Evolutionary conservation across 53 echinoderm and acorn worm species (phyloP).

Genomic region (Antedon mediterranea): DNA sequence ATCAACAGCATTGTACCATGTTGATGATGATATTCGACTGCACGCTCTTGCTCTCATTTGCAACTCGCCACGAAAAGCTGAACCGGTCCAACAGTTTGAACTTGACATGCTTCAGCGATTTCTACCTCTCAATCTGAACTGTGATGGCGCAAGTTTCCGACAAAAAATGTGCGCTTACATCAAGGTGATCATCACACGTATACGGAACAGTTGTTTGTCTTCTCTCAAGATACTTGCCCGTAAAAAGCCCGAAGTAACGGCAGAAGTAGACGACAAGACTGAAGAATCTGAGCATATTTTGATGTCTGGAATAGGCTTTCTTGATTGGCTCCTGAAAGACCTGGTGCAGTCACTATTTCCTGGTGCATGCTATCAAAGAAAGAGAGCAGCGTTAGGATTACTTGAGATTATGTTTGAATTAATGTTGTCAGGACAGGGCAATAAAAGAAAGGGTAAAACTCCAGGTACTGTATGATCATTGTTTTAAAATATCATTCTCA

Average conservation of each 20-base stretch:
- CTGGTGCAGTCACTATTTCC: slow-evolving; percentile 54
- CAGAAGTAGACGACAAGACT: background rate
- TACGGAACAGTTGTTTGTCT: slow-evolving; percentile 31
- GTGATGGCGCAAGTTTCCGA: slow-evolving; percentile 62
- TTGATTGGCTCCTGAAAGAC: slow-evolving; percentile 43
- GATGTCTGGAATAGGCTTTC: slow-evolving; percentile 10
- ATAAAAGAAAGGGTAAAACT: background rate
- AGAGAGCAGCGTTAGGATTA: slow-evolving; percentile 47
- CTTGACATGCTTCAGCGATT: slow-evolving; percentile 28
- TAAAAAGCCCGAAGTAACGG: slow-evolving; percentile 3
- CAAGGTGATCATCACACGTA: slow-evolving; percentile 33
- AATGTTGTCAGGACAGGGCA: slow-evolving; percentile 3
- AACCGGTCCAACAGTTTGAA: slow-evolving; percentile 35
- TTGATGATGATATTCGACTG: slow-evolving; percentile 42
- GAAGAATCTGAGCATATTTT: background rate
- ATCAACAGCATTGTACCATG: slow-evolving; percentile 37
- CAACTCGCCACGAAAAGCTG: slow-evolving; percentile 44
- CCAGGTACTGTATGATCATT: background rate
- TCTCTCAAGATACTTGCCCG: background rate
- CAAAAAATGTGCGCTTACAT: slow-evolving; percentile 39
- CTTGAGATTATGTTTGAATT: slow-evolving; percentile 38
- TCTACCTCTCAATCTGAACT: slow-evolving; percentile 43
- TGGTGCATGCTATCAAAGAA: slow-evolving; percentile 92
- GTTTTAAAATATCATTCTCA: background rate
- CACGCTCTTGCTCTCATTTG: slow-evolving; percentile 49